Conservation (phyloP, 2,797 vertebrate species). For the Oreortyx pictus region DNA sequence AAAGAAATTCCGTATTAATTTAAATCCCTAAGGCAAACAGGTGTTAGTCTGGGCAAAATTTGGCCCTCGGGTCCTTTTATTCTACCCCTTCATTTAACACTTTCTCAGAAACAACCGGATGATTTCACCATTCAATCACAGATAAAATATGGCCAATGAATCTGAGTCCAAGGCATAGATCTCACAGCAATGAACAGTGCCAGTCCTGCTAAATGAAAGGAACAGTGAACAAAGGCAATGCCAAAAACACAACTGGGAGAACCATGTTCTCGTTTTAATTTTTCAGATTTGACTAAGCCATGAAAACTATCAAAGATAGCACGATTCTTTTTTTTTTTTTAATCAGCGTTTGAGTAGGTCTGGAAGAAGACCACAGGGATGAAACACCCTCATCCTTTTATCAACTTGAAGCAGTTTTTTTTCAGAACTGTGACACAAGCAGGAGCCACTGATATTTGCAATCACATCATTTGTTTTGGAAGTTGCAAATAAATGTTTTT, state of each 20-base stretch:
- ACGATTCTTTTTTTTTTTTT: not conserved
- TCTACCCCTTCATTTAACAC: not conserved
- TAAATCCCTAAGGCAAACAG: conserved; percentile 58
- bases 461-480: not conserved
- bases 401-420: not conserved
- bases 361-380: not conserved
- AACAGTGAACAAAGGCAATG: not conserved
- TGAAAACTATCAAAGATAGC: not conserved
- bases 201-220: not conserved
- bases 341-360: not conserved
- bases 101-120: not conserved
- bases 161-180: conserved; percentile 8
- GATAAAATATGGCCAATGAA: not conserved
- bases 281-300: not conserved
- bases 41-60: conserved; percentile 44
- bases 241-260: not conserved
- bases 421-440: not conserved
- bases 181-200: not conserved
- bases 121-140: not conserved
- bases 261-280: not conserved
- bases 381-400: not conserved
- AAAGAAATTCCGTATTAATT: conserved; percentile 54
- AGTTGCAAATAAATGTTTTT: not conserved
- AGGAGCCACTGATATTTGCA: not conserved
- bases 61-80: conserved; percentile 19